phyloP scores from a whole-genome alignment of 2,888 invertebrate species.

The Cistogaster globosa region DNA sequence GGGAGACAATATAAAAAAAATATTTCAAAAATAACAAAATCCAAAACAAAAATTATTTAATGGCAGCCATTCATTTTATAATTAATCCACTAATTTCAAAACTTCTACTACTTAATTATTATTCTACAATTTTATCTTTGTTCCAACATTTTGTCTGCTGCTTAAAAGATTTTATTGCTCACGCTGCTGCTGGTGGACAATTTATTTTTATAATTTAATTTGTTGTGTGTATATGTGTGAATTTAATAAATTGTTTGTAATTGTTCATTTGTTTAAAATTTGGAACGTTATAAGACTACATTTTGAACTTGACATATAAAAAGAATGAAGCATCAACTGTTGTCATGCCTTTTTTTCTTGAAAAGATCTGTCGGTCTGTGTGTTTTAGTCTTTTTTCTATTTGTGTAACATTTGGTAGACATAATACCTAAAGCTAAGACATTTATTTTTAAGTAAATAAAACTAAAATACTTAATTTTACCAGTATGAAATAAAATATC shows the following conservation, averaged over 20 bases:
- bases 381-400: background rate
- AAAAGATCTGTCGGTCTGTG: background rate
- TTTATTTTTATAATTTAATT: constrained; percentile 59
- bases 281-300: constrained; percentile 28
- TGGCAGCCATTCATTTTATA: constrained; percentile 65
- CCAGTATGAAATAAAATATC: constrained; percentile 66
- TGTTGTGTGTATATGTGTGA: constrained; percentile 6
- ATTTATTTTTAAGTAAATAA: constrained; percentile 55
- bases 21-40: constrained; percentile 47
- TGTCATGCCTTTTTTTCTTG: constrained; percentile 55
- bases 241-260: constrained; percentile 65
- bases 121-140: constrained; percentile 3
- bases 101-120: constrained; percentile 7
- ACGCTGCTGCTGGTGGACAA: constrained; percentile 38
- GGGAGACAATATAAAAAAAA: constrained; percentile 9
- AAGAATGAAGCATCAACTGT: constrained; percentile 41
- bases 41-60: constrained; percentile 60
- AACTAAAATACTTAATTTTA: constrained; percentile 57
- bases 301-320: constrained; percentile 13
- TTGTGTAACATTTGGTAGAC: constrained; percentile 59
- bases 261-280: constrained; percentile 61
- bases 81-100: constrained; percentile 61
- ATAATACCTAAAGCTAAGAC: constrained; percentile 62
- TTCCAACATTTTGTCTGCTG: constrained; percentile 26
- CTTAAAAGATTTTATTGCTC: constrained; percentile 1